These are phyloP conservation scores for Cottoperca gobio DNA, from an alignment of 2,797 vertebrate genomes.

Conservation along the genomic window DNA sequence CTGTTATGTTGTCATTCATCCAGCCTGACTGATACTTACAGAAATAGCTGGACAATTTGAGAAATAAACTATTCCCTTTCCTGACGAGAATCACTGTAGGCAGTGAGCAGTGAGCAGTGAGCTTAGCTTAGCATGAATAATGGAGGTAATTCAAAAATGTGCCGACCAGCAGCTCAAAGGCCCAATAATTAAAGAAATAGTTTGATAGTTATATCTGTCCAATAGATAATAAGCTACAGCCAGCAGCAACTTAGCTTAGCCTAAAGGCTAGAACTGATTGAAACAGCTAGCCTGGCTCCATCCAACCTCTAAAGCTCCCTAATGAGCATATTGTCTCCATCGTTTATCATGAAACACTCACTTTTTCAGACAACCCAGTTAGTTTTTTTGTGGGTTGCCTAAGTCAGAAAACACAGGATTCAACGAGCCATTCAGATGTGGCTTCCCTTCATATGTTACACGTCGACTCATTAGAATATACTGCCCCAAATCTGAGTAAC, in stretches of 20 bases:
- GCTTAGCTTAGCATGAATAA: not conserved
- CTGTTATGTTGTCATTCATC: not conserved
- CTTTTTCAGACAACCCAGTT: too few species aligned
- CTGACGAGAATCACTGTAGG: too few species aligned
- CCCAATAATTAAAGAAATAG: not conserved
- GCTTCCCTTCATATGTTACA: too few species aligned
- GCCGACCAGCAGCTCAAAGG: not conserved
- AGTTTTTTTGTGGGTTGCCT: too few species aligned
- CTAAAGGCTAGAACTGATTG: not conserved
- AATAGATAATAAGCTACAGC: not conserved
- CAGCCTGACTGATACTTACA: not conserved
- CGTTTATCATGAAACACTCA: too few species aligned
- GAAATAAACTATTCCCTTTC: not conserved
- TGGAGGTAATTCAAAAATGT: not conserved
- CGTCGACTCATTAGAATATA: too few species aligned
- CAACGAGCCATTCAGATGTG: too few species aligned
- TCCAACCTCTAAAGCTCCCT: not conserved
- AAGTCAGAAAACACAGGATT: too few species aligned
- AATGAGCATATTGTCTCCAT: not conserved
- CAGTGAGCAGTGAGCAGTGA: too few species aligned
- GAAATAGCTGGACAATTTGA: not conserved
- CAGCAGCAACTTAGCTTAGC: not conserved
- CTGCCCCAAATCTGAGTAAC: too few species aligned
- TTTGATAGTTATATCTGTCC: not conserved
- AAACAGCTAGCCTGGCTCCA: not conserved